Percentiles rank a stretch among this genome's conserved stretches.
phyloP scores from a whole-genome alignment of 2,797 vertebrate species.

The Crocodylus rhombifer region DNA sequence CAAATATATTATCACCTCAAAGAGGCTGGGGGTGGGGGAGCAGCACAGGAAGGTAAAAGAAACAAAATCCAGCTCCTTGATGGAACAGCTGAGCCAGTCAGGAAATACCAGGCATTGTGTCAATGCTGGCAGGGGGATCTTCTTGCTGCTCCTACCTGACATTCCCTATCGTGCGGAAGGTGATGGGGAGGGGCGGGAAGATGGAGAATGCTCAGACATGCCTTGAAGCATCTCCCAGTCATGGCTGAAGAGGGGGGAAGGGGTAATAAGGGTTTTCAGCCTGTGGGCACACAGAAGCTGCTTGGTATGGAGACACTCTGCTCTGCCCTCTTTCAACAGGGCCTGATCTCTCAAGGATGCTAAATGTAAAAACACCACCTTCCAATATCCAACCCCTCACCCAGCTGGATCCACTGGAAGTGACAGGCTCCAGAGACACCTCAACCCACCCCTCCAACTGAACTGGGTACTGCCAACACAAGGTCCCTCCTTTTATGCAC shows the following conservation, averaged over 20 bases:
- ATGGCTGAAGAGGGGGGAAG: no score
- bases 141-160: background rate
- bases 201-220: background rate
- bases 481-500: background rate
- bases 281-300: background rate
- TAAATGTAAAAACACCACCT: background rate
- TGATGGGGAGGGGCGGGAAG: no score
- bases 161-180: background rate
- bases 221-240: background rate
- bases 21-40: background rate
- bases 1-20: no score
- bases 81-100: background rate
- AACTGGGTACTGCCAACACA: background rate
- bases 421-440: background rate
- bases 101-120: background rate
- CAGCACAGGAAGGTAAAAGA: background rate
- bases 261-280: background rate
- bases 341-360: background rate
- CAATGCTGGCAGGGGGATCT: background rate
- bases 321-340: background rate
- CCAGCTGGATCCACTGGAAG: background rate
- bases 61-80: background rate
- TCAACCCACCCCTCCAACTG: background rate
- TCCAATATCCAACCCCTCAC: background rate
- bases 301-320: background rate